These are phyloP conservation scores for Acropternis orthonyx DNA, from an alignment of 2,797 vertebrate genomes.

Conservation along the genomic window DNA sequence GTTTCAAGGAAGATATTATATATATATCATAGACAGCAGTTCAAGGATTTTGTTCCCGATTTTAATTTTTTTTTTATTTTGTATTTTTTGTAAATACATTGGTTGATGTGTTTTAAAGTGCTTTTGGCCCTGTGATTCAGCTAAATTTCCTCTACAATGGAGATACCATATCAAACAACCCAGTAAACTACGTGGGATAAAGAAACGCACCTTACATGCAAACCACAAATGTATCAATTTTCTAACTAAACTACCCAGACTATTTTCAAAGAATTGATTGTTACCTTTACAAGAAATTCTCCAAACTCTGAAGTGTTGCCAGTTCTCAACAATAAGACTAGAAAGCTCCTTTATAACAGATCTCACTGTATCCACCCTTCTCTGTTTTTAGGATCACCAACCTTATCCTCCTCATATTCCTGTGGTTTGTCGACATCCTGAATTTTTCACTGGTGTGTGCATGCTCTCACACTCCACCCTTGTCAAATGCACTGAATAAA, in stretches of 20 bases:
- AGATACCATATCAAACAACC: not conserved
- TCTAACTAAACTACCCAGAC: not conserved
- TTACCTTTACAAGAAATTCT: not conserved
- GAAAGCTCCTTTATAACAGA: not conserved
- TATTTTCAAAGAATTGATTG: not conserved
- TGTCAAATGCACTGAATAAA: not conserved
- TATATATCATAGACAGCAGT: not conserved
- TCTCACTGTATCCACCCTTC: not conserved
- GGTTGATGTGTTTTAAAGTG: not conserved
- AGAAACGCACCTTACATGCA: not conserved
- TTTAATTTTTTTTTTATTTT: not conserved
- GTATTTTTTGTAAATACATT: not conserved
- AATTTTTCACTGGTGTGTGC: not conserved
- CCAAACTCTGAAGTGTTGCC: not conserved
- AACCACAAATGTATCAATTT: not conserved
- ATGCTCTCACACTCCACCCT: not conserved
- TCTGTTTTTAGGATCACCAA: not conserved
- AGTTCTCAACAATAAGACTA: not conserved
- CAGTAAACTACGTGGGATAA: not conserved
- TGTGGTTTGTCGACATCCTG: not conserved
- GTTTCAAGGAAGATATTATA: not conserved
- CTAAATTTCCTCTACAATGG: not conserved
- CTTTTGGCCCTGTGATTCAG: not conserved
- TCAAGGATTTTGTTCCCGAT: not conserved
- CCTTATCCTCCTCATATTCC: fast-evolving